These are phyloP conservation scores for Drosophila sordidula DNA, from an alignment of 2,888 invertebrate species.

Conservation along the genomic window DNA sequence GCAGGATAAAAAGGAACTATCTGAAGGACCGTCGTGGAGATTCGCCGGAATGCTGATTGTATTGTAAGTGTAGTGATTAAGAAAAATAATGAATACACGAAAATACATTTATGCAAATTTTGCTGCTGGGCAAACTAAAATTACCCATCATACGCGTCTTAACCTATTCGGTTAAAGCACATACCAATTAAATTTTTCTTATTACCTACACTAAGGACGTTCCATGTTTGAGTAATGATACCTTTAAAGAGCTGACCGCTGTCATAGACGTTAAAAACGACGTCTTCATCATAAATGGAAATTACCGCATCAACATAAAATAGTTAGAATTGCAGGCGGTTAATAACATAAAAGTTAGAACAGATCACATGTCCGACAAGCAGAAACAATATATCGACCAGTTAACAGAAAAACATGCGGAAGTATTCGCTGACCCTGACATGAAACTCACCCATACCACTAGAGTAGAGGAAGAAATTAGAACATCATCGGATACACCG, in stretches of 20 bases:
- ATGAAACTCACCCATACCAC: conserved; percentile 10
- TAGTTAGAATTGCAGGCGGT: not conserved
- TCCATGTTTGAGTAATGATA: not conserved
- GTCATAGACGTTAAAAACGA: not conserved
- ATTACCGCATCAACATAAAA: not conserved
- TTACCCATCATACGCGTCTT: not conserved
- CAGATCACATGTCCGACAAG: not conserved
- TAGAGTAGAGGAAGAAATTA: not conserved
- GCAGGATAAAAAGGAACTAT: no score
- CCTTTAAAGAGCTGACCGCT: not conserved
- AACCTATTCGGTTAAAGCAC: not conserved
- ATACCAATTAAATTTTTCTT: not conserved
- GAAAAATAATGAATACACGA: no score
- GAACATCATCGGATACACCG: not conserved
- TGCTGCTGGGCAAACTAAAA: not conserved
- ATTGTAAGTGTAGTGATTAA: no score
- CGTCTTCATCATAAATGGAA: not conserved
- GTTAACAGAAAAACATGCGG: not conserved
- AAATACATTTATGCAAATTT: not conserved
- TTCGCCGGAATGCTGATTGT: no score
- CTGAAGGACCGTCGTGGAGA: no score
- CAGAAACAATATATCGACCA: not conserved
- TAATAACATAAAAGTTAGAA: not conserved
- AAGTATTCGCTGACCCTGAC: conserved; percentile 4
- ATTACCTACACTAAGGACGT: not conserved